A percentile compares a stretch with the other conserved stretches of the same genome.
Evolutionary conservation across 1,140 invertebrate species (phyloP).

Genomic region (Tetramorium parvispinum): DNA sequence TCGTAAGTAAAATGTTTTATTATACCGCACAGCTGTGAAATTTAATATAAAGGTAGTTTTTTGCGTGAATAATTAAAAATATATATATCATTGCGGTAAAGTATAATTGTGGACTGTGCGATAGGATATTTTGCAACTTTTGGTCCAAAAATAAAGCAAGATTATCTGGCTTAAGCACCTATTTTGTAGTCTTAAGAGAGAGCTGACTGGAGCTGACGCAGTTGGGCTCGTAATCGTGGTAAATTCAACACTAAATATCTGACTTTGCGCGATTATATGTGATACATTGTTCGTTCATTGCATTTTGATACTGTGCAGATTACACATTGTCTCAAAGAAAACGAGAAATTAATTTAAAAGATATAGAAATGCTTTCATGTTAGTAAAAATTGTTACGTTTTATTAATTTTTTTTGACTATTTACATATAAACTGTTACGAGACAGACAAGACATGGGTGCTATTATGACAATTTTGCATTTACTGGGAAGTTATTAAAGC

Average conservation of each 20-base stretch:
- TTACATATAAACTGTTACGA: conserved; percentile 13
- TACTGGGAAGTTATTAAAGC: conserved; percentile 77
- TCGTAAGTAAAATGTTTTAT: conserved; percentile 31
- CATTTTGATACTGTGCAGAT: background rate
- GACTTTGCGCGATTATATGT: conserved; percentile 36
- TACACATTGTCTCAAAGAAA: background rate
- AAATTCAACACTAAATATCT: conserved; percentile 11
- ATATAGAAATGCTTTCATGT: background rate
- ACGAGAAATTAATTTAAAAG: background rate
- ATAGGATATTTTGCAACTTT: background rate
- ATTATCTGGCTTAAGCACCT: background rate
- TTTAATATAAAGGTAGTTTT: background rate
- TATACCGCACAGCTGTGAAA: background rate
- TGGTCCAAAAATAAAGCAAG: background rate
- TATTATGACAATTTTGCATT: conserved; percentile 80
- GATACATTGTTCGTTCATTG: background rate
- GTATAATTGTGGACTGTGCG: no score
- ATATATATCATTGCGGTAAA: background rate
- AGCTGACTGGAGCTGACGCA: conserved; percentile 25
- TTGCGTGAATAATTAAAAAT: background rate
- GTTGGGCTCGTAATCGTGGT: conserved; percentile 7
- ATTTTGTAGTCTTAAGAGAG: conserved; percentile 16
- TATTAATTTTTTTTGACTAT: background rate
- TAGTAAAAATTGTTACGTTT: background rate
- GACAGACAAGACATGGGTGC: conserved; percentile 75